Evolutionary conservation across 2,113 vertebrate species (phyloP).

Genomic region (Dicentrarchus labrax): DNA sequence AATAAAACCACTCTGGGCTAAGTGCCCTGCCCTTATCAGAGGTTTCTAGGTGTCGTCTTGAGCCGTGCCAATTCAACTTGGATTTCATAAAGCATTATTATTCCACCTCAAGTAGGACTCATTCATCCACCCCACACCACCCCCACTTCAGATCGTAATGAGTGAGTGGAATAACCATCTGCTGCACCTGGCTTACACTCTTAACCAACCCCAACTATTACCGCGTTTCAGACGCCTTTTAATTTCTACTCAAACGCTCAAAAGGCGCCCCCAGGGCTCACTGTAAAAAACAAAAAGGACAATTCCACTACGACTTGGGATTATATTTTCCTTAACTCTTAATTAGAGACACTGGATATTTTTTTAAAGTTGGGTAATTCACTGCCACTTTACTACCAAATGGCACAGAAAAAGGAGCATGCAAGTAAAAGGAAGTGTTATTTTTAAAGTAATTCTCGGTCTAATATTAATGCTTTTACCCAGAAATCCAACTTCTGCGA

Average conservation of each 20-base stretch:
- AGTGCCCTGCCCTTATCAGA: constrained; percentile 42
- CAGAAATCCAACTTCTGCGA: neutral
- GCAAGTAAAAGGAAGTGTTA: neutral
- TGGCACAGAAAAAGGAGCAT: neutral
- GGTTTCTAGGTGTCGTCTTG: constrained; percentile 36
- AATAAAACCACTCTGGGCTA: constrained; percentile 36
- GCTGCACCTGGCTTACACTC: constrained; percentile 62
- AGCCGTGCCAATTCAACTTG: constrained; percentile 58
- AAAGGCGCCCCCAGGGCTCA: constrained; percentile 34
- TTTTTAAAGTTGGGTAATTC: neutral
- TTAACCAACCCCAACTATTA: constrained; percentile 46
- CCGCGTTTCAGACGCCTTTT: constrained; percentile 61
- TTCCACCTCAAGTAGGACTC: constrained; percentile 56
- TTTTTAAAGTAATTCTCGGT: neutral
- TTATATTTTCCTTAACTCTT: constrained; percentile 15
- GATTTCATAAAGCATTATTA: constrained; percentile 63
- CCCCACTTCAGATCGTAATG: constrained; percentile 68
- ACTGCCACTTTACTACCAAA: neutral
- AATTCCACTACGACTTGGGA: neutral
- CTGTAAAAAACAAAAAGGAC: constrained; percentile 17
- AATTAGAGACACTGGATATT: neutral
- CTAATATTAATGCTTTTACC: neutral
- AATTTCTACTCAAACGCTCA: constrained; percentile 32
- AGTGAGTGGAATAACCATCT: constrained; percentile 63
- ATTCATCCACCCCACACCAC: constrained; percentile 52